A percentile compares a stretch with the other conserved stretches of the same genome.
phyloP scores from a whole-genome alignment of 2,888 invertebrate species.

The Chymomyza procnemis region DNA sequence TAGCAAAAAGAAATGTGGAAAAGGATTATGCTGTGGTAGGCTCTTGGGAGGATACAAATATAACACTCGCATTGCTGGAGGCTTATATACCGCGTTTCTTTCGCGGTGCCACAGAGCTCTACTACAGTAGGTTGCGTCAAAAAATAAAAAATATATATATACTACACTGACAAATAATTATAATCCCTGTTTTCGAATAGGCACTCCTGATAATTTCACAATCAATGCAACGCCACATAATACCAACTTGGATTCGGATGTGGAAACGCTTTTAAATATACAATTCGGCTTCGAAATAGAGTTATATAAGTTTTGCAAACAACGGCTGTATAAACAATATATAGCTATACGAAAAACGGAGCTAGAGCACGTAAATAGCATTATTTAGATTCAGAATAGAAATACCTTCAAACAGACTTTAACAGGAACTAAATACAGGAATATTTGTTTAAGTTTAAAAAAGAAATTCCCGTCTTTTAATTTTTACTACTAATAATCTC shows the following conservation, averaged over 20 bases:
- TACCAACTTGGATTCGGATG: constrained; percentile 78
- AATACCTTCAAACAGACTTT: not conserved
- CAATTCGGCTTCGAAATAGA: constrained; percentile 90
- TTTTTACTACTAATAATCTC: constrained; percentile 58
- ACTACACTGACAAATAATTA: not conserved
- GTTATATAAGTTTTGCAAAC: constrained; percentile 72
- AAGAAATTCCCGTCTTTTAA: constrained; percentile 27
- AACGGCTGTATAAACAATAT: constrained; percentile 74
- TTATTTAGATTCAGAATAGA: constrained; percentile 2
- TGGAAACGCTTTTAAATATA: constrained; percentile 87
- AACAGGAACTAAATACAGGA: not conserved
- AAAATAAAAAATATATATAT: not conserved
- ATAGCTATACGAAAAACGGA: constrained; percentile 61
- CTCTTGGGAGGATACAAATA: constrained; percentile 89
- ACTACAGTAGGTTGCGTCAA: constrained; percentile 79
- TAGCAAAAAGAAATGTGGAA: constrained; percentile 89
- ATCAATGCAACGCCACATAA: constrained; percentile 61
- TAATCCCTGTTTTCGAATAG: constrained; percentile 20
- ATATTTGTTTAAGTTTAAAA: not conserved
- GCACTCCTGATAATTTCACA: constrained; percentile 36
- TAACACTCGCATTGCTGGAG: constrained; percentile 88
- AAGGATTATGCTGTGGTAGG: constrained; percentile 91
- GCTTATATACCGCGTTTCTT: constrained; percentile 90
- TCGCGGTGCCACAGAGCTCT: constrained; percentile 84
- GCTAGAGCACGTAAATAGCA: constrained; percentile 9